Evolutionary conservation across 2,888 invertebrate species (phyloP).

Genomic region (Physocephala rufipes): DNA sequence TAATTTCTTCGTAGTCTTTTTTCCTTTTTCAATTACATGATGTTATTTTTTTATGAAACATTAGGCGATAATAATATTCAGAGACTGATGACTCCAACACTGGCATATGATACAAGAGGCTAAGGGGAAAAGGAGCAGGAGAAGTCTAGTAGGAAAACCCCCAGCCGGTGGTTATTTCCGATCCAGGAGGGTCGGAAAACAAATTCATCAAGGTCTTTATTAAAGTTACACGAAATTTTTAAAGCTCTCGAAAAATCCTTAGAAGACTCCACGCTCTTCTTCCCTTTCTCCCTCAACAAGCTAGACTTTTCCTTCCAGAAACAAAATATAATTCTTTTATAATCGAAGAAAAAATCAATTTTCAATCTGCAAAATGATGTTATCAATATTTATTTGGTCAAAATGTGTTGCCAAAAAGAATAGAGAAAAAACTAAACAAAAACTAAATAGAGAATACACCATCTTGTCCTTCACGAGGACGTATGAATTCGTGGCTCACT

Average conservation of each 20-base stretch:
- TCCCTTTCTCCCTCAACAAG: too few species aligned
- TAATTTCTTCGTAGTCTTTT: constrained; percentile 26
- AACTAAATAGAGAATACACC: not conserved
- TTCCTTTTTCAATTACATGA: constrained; percentile 24
- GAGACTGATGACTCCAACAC: not conserved
- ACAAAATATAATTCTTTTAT: too few species aligned
- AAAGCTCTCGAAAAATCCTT: not conserved
- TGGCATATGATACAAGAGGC: not conserved
- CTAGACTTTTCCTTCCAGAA: too few species aligned
- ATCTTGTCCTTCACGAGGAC: not conserved
- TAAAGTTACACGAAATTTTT: not conserved
- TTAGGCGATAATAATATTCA: constrained; percentile 23
- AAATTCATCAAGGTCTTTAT: too few species aligned
- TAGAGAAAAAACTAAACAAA: not conserved
- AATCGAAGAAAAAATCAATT: not conserved
- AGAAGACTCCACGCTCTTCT: not conserved
- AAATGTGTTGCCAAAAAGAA: not conserved
- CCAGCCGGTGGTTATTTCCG: too few species aligned
- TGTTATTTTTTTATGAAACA: constrained; percentile 22
- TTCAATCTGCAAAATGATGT: too few species aligned
- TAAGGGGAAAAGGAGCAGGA: not conserved
- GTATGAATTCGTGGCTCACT: not conserved
- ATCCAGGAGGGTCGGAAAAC: too few species aligned
- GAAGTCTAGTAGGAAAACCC: not conserved
- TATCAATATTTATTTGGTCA: not conserved